Evolutionary conservation across 2,888 invertebrate species (phyloP), one percentile per base, ranked within the genome.

Genomic region (Cosmopolites sordidus): DNA sequence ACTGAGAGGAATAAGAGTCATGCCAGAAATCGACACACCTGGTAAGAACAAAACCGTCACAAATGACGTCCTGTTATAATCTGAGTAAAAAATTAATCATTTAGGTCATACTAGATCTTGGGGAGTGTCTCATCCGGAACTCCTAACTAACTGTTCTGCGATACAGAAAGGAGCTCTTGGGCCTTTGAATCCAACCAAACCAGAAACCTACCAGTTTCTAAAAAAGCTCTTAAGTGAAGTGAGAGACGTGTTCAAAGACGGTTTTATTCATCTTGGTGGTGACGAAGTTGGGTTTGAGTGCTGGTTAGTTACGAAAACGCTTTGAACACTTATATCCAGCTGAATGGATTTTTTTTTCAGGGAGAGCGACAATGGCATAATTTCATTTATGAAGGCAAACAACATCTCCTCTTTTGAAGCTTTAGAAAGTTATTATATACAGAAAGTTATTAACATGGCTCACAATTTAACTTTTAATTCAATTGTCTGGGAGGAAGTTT

Each of bases 11-110:
- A 91, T 97, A 56, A 78, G 95, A 41, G 91, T 96, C 0, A 74
- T 96, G 48, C 84, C 90, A 0, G 96, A 97, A 75, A 92, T 94
- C 66, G 95, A 96, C 72, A 86, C 89, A 1, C 94, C 94, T 58
- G 92, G n/a, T n/a, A n/a, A n/a, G n/a, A n/a, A n/a, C n/a, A n/a
- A n/a, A n/a, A n/a, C n/a, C n/a, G n/a, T n/a, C n/a, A n/a, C n/a
- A n/a, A n/a, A n/a, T n/a, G n/a, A n/a, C n/a, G n/a, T n/a, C n/a
- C n/a, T n/a, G n/a, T n/a, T n/a, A n/a, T n/a, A n/a, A n/a, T n/a
- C n/a, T n/a, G n/a, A n/a, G n/a, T n/a, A n/a, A n/a, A n/a, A n/a
- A n/a, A n/a, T n/a, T n/a, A n/a, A n/a, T n/a, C n/a, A n/a, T n/a
- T n/a, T n/a, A n/a, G n/a, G 88, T 60, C 95, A 95, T 69, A 89